phyloP scores from a whole-genome alignment of 1,140 invertebrate genomes.

The Teleopsis dalmanni region DNA sequence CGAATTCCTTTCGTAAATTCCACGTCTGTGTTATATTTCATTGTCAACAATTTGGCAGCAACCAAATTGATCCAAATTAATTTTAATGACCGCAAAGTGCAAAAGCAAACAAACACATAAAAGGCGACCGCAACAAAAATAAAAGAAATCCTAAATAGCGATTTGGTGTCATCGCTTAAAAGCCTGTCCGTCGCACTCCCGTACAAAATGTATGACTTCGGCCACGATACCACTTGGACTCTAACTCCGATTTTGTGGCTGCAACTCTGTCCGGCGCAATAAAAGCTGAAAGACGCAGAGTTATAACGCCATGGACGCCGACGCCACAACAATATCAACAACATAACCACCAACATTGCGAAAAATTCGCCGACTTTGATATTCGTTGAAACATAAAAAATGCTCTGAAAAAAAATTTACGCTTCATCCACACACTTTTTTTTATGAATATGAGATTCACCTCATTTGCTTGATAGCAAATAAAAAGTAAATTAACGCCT shows the following conservation, averaged over 20 bases:
- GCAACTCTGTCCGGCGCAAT: not conserved
- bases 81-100: conserved; percentile 34
- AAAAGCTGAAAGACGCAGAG: too few relatives aligned
- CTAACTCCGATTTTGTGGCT: not conserved
- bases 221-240: not conserved
- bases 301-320: conserved; percentile 8
- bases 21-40: conserved; percentile 30
- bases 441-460: too few relatives aligned
- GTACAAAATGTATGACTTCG: not conserved
- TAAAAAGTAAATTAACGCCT: too few relatives aligned
- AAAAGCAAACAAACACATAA: conserved; percentile 3
- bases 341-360: conserved; percentile 2
- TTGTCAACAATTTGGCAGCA: conserved; percentile 44
- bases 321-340: not conserved
- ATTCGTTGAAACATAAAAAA: too few relatives aligned
- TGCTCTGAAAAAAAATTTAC: too few relatives aligned
- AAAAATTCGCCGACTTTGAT: conserved; percentile 5
- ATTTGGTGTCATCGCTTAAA: conserved; percentile 45
- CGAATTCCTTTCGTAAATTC: not conserved
- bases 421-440: too few relatives aligned
- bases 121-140: not conserved
- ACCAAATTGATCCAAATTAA: conserved; percentile 45
- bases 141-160: conserved; percentile 34
- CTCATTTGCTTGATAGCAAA: too few relatives aligned
- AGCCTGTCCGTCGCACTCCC: conserved; percentile 19